Base-by-base conservation (phyloP, 2,113 vertebrate species). In the Callocephalon fimbriatum region DNA sequence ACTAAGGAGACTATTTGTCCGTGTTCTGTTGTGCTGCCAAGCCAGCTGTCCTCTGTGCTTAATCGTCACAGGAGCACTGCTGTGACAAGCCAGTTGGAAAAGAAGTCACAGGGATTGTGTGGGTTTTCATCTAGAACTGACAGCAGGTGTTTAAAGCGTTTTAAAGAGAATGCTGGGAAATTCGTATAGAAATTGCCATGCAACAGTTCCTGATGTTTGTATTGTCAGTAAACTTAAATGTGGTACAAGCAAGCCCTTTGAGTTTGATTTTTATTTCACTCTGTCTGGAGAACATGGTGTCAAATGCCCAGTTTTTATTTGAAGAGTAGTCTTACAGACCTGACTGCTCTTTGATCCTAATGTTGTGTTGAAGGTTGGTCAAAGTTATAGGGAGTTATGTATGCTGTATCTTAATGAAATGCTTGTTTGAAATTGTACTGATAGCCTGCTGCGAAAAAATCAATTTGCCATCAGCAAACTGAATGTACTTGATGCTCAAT, bases 391-490 rank as follows among this genome's bases (percentile, higher is more conserved):
- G 90, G 90, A 96, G 93, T 90, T 91, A 94, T 89, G 62, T 93
- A 91, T 79, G 62, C 85, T 94, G 72, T 87, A 53, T 86, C 94
- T 77, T 79, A 86, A 96, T 93, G 93, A 88, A 97, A 92, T 96
- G 95, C 92, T 95, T 83, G 67, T 96, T 93, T 95, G 92, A 94
- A 93, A 90, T 86, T 42, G 79, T 91, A 95, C 88, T 90, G 95
- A 95, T 91, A 94, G 93, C 92, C 94, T 92, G 80, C 95, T 90
- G 83, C 95, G 96, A 97, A 93, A 97, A 94, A 96, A 96, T 96
- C 94, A 91, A 76, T 95, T 97, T 95, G 73, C 92, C 90, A 87
- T 86, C 93, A 97, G 91, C 92, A 95, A 70, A 97, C 84, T 90
- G 67, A 94, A 89, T 56, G 71, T 66, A 37, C 96, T 92, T 83